Percentiles rank a stretch among this genome's conserved stretches.
These are phyloP conservation scores for Alouatta palliata DNA, from an alignment of 2,113 vertebrate species.

Conservation along the genomic window DNA sequence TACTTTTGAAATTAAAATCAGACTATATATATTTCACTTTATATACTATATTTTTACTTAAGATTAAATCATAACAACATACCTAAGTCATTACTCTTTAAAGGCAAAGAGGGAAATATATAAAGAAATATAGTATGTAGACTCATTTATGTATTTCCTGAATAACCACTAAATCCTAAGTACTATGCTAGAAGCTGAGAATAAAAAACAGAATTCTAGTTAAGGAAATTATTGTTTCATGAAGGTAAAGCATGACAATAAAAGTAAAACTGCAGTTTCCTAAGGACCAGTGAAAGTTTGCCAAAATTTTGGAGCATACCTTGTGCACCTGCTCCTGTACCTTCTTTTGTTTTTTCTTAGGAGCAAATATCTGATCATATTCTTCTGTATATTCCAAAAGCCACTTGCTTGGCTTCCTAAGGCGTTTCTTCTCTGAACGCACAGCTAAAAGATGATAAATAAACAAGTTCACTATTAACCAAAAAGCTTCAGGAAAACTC, in stretches of 20 bases:
- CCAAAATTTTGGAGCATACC: slow-evolving; percentile 82
- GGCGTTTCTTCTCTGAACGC: slow-evolving; percentile 92
- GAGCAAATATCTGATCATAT: slow-evolving; percentile 94
- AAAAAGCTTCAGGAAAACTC: not conserved
- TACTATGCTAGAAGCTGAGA: not conserved
- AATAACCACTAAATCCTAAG: not conserved
- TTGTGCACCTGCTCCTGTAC: slow-evolving; percentile 87
- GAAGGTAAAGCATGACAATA: not conserved
- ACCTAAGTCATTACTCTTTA: not conserved
- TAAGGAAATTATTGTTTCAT: slow-evolving; percentile 4
- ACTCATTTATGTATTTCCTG: not conserved
- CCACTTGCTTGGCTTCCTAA: slow-evolving; percentile 96
- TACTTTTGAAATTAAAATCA: not conserved
- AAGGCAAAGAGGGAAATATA: not conserved
- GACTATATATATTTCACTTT: not conserved
- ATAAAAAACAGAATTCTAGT: not conserved
- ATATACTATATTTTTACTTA: not conserved
- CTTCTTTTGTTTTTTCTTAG: slow-evolving; percentile 94
- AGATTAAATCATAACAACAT: not conserved
- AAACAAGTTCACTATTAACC: slow-evolving; percentile 70
- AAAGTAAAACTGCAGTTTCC: not conserved
- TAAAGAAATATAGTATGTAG: not conserved
- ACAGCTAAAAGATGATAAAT: slow-evolving; percentile 76
- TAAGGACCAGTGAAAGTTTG: not conserved
- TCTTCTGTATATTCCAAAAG: slow-evolving; percentile 96